These are phyloP conservation scores for Oncorhynchus nerka DNA, from an alignment of 2,113 vertebrate species.

Conservation along the genomic window DNA sequence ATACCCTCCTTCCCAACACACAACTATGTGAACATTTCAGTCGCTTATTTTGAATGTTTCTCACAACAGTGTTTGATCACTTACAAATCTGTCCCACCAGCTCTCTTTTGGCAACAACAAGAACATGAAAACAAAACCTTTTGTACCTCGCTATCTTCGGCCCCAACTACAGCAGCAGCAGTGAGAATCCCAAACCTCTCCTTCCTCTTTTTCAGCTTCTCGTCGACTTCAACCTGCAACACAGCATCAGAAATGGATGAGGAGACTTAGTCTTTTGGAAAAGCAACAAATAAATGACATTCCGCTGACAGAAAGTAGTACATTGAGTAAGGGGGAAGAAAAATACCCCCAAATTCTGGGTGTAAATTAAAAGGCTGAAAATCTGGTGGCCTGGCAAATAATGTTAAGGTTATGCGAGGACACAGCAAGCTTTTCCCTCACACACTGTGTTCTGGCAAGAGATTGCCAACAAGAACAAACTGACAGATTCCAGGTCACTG, in stretches of 20 bases:
- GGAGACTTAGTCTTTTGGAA: neutral
- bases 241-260: neutral
- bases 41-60: slow-evolving; percentile 49
- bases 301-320: neutral
- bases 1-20: slow-evolving; percentile 2
- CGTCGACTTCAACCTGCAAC: slow-evolving; percentile 78
- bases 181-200: slow-evolving; percentile 84
- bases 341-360: neutral
- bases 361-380: slow-evolving; percentile 7
- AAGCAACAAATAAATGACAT: neutral
- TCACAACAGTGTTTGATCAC: slow-evolving; percentile 56
- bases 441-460: slow-evolving; percentile 51
- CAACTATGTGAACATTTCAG: slow-evolving; percentile 27
- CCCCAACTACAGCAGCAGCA: slow-evolving; percentile 67
- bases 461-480: slow-evolving; percentile 48
- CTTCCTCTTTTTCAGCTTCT: slow-evolving; percentile 86
- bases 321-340: no score
- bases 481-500: slow-evolving; percentile 69
- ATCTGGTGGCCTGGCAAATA: slow-evolving; percentile 9
- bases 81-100: slow-evolving; percentile 55
- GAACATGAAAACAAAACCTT: slow-evolving; percentile 53
- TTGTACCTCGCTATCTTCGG: slow-evolving; percentile 77
- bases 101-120: slow-evolving; percentile 57
- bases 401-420: slow-evolving; percentile 59
- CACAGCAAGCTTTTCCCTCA: slow-evolving; percentile 55